These are phyloP conservation scores for Pachymerium ferrugineum DNA, from an alignment of 2,888 invertebrate genomes.

Conservation along the genomic window DNA sequence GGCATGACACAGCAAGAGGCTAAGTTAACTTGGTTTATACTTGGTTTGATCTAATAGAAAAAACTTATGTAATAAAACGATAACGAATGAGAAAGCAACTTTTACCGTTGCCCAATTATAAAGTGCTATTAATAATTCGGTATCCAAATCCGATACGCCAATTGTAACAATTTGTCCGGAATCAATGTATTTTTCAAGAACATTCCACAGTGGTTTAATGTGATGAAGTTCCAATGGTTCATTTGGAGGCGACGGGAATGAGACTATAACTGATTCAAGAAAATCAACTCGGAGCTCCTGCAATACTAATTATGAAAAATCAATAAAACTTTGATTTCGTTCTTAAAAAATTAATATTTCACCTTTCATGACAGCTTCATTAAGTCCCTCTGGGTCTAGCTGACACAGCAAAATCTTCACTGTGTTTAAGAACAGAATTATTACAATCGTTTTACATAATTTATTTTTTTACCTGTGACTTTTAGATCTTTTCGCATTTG, in stretches of 20 bases:
- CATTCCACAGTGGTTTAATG: slow-evolving; percentile 69
- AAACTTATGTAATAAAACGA: neutral
- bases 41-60: slow-evolving; percentile 70
- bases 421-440: slow-evolving; percentile 36
- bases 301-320: slow-evolving; percentile 57
- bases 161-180: slow-evolving; percentile 63
- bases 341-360: neutral
- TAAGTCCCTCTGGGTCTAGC: slow-evolving; percentile 59
- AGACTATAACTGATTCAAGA: slow-evolving; percentile 76
- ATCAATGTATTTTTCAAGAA: slow-evolving; percentile 65
- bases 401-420: slow-evolving; percentile 79
- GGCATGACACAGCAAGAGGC: slow-evolving; percentile 92
- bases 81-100: too few relatives aligned
- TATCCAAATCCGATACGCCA: slow-evolving; percentile 86
- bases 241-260: slow-evolving; percentile 53
- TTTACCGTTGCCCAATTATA: slow-evolving; percentile 65
- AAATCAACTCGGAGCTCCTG: slow-evolving; percentile 62
- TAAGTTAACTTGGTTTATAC: slow-evolving; percentile 86
- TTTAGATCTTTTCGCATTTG: slow-evolving; percentile 70
- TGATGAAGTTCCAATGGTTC: slow-evolving; percentile 52
- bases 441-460: neutral
- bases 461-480: slow-evolving; percentile 54
- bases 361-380: slow-evolving; percentile 70
- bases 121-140: slow-evolving; percentile 66
- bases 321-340: neutral